Percentiles rank a stretch among this genome's conserved stretches.
These are phyloP conservation scores for Rhynchonycteris naso DNA, from an alignment of 2,797 vertebrate species.

Conservation along the genomic window DNA sequence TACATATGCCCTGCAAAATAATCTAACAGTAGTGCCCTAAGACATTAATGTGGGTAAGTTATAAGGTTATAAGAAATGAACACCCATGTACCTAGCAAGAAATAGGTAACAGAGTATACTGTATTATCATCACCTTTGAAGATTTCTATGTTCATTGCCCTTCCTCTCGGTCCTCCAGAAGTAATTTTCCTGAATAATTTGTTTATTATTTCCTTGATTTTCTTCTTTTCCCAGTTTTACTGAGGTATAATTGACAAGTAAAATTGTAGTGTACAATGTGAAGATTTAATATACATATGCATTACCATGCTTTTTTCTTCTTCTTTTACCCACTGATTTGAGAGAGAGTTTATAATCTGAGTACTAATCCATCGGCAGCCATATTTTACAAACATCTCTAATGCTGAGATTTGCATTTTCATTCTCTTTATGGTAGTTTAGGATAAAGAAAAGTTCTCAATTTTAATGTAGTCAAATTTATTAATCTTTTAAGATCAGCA, in stretches of 20 bases:
- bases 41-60: background rate
- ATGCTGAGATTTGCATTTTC: background rate
- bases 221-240: background rate
- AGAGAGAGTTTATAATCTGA: background rate
- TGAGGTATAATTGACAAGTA: background rate
- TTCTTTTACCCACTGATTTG: too few species aligned
- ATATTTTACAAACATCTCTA: background rate
- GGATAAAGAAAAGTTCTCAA: background rate
- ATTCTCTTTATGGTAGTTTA: background rate
- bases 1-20: background rate
- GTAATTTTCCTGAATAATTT: constrained; percentile 17
- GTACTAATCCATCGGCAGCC: background rate
- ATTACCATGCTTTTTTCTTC: background rate
- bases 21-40: background rate
- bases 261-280: background rate
- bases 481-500: background rate
- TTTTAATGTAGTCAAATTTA: constrained; percentile 17
- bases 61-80: background rate
- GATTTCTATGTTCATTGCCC: background rate
- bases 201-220: background rate
- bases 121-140: background rate
- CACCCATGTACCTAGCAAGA: background rate
- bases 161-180: background rate
- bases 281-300: background rate
- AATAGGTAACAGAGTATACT: background rate